A percentile compares a stretch with the other conserved stretches of the same genome.
Evolutionary conservation across 1,140 invertebrate species (phyloP).

Genomic region (Apocrypta bakeri): DNA sequence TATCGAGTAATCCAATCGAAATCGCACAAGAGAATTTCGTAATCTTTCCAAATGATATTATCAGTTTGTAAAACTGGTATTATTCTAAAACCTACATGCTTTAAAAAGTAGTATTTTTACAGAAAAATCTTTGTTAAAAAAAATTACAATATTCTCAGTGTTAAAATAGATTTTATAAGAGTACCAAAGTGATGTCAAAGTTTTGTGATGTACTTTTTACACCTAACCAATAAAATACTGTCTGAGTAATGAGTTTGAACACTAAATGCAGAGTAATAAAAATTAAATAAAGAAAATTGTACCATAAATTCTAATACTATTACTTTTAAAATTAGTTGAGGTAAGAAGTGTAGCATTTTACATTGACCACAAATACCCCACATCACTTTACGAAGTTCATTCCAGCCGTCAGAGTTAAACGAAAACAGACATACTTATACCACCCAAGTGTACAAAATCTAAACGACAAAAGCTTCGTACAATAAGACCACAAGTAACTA

Average conservation of each 20-base stretch:
- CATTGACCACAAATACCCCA: not conserved
- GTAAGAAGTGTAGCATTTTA: not conserved
- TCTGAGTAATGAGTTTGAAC: not conserved
- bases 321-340: not conserved
- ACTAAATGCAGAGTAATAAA: not conserved
- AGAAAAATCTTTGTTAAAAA: not conserved
- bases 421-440: too few relatives aligned
- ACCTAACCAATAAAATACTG: not conserved
- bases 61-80: slow-evolving; percentile 9
- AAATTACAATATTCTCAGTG: not conserved
- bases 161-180: not conserved
- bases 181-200: not conserved
- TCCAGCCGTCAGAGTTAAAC: not conserved
- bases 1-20: slow-evolving; percentile 9
- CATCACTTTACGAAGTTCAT: not conserved
- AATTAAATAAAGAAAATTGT: not conserved
- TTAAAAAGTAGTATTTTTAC: slow-evolving; percentile 6
- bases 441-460: not conserved
- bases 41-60: not conserved
- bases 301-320: not conserved
- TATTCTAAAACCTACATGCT: not conserved
- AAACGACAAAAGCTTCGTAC: not conserved
- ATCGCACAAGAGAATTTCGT: not conserved
- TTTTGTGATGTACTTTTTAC: not conserved
- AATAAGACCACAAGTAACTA: not conserved